These are phyloP conservation scores for Poecilus cupreus DNA, from an alignment of 2,888 invertebrate genomes.

Conservation along the genomic window DNA sequence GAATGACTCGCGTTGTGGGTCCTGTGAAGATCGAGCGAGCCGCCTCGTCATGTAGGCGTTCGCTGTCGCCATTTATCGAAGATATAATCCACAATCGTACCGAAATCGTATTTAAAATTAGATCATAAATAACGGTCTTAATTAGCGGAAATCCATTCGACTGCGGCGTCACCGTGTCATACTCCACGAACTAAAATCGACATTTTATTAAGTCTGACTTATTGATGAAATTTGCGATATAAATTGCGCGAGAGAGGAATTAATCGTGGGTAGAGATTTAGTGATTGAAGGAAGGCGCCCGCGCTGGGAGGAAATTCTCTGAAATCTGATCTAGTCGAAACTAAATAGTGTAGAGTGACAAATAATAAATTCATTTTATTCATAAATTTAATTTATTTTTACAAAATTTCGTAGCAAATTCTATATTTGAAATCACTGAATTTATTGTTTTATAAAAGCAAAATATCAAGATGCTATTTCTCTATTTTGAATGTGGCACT, in stretches of 20 bases:
- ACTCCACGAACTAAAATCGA: background rate
- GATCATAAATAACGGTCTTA: slow-evolving; percentile 56
- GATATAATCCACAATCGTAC: slow-evolving; percentile 53
- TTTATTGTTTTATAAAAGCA: too few relatives aligned
- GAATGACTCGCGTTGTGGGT: background rate
- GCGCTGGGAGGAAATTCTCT: too few relatives aligned
- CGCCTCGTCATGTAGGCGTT: slow-evolving; percentile 38
- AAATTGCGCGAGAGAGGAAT: background rate
- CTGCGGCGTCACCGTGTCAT: too few relatives aligned
- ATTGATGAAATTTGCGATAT: slow-evolving; percentile 35
- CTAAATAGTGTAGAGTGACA: too few relatives aligned
- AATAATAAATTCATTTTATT: too few relatives aligned
- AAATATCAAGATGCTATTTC: too few relatives aligned
- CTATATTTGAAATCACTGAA: too few relatives aligned
- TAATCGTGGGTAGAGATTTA: background rate
- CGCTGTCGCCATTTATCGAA: slow-evolving; percentile 49
- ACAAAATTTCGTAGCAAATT: too few relatives aligned
- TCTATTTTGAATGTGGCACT: too few relatives aligned
- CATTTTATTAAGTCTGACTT: slow-evolving; percentile 32
- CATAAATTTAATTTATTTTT: too few relatives aligned
- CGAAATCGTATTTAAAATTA: slow-evolving; percentile 58
- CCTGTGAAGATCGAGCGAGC: background rate
- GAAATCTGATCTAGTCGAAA: too few relatives aligned
- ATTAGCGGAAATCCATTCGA: slow-evolving; percentile 37
- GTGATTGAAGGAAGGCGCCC: too few relatives aligned